Evolutionary conservation across 1,140 invertebrate species (phyloP).

Genomic region (Chionoecetes opilio): DNA sequence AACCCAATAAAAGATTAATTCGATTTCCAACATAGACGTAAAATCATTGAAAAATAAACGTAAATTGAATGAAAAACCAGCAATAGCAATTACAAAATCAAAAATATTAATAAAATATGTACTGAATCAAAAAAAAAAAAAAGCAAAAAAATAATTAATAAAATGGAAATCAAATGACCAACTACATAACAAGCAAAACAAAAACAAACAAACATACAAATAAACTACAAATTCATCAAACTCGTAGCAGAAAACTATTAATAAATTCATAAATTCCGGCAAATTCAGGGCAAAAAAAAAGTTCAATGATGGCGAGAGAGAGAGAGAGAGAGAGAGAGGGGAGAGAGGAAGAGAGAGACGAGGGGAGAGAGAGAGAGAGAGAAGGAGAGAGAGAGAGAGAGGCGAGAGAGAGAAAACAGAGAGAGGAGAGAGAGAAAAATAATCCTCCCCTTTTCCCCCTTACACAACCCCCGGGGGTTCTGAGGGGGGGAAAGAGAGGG

Average conservation of each 20-base stretch:
- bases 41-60: background rate
- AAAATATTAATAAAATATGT: background rate
- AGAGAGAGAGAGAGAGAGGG: background rate
- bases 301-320: background rate
- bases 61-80: no score
- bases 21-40: background rate
- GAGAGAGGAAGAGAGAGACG: background rate
- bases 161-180: background rate
- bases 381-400: conserved; percentile 17
- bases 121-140: background rate
- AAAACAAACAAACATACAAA: background rate
- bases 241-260: background rate
- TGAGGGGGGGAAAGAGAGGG: background rate
- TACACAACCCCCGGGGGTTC: background rate
- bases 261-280: background rate
- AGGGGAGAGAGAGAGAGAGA: background rate
- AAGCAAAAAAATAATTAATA: background rate
- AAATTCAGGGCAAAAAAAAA: background rate
- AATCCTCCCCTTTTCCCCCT: background rate
- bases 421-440: conserved; percentile 14
- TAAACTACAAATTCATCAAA: background rate
- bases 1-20: background rate
- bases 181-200: background rate
- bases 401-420: background rate
- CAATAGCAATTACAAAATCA: no score